A percentile compares a stretch with the other conserved stretches of the same genome.
Conservation (phyloP, 2,888 invertebrate species). For the Dioctria rufipes region DNA sequence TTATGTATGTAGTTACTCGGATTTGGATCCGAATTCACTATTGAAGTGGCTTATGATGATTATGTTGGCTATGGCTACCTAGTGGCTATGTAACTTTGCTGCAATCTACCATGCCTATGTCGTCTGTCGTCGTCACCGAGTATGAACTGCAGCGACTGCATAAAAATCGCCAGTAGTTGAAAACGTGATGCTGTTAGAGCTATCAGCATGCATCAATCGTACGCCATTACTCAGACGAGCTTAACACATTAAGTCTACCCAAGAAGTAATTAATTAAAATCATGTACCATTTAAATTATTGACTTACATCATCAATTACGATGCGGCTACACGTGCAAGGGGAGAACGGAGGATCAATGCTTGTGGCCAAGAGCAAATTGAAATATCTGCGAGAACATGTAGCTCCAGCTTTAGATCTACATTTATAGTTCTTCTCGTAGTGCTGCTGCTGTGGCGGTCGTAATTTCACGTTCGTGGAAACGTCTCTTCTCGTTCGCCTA, state of each 20-base stretch:
- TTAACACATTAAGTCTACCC: constrained; percentile 52
- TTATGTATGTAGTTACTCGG: not conserved
- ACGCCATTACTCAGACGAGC: constrained; percentile 54
- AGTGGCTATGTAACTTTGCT: no score
- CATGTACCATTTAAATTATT: constrained; percentile 55
- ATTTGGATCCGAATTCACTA: constrained; percentile 14
- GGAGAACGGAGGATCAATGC: not conserved
- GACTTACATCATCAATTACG: constrained; percentile 54
- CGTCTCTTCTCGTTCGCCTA: constrained; percentile 20
- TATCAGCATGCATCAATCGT: constrained; percentile 55
- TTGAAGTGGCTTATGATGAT: not conserved
- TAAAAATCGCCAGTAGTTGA: constrained; percentile 53
- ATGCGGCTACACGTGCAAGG: constrained; percentile 18
- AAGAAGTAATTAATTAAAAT: constrained; percentile 55
- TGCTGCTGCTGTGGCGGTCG: not conserved
- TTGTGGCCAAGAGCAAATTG: constrained; percentile 38
- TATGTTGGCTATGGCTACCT: not conserved
- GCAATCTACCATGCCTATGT: not conserved
- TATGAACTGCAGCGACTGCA: not conserved
- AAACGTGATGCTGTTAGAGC: constrained; percentile 53
- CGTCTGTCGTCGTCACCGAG: not conserved
- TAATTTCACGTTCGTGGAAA: constrained; percentile 40
- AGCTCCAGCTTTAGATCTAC: no score
- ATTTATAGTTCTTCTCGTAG: no score
- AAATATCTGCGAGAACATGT: constrained; percentile 29